A percentile compares a stretch with the other conserved stretches of the same genome.
Evolutionary conservation across 2,113 vertebrate species (phyloP).

Genomic region (Coryphaenoides rupestris): DNA sequence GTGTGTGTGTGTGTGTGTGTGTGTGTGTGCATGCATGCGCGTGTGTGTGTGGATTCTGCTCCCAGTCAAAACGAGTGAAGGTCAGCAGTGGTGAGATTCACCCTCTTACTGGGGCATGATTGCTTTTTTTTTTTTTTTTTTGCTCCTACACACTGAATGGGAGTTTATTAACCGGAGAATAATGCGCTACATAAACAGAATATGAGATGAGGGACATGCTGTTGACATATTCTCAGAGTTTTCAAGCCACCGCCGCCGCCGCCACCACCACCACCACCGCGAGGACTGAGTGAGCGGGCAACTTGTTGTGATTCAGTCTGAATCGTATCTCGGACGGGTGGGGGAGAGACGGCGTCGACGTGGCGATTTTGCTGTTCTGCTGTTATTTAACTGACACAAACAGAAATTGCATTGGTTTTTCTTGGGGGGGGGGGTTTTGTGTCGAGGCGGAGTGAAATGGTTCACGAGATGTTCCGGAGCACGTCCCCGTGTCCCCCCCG

Average conservation of each 20-base stretch:
- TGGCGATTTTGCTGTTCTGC: background rate
- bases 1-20: no score
- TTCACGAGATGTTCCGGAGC: no score
- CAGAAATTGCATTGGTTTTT: no score
- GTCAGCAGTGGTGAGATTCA: conserved; percentile 37
- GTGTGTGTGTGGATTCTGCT: conserved; percentile 45
- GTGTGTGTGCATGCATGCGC: conserved; percentile 27
- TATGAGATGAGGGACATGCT: background rate
- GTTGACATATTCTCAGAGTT: background rate
- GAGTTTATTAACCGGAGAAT: conserved; percentile 45
- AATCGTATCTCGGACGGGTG: background rate
- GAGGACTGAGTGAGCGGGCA: background rate
- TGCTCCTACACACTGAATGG: conserved; percentile 1
- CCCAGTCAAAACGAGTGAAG: conserved; percentile 35
- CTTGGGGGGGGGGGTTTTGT: no score
- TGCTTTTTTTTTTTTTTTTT: no score
- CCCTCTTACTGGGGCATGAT: conserved; percentile 22
- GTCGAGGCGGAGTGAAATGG: no score
- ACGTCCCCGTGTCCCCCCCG: no score
- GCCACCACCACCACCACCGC: no score
- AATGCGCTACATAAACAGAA: conserved; percentile 20
- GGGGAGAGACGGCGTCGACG: background rate
- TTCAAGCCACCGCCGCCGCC: background rate
- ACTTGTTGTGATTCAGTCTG: background rate
- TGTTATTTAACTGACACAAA: no score